Base-by-base conservation (phyloP, 1,140 invertebrate genomes). In the Scaptomyza graminum region DNA sequence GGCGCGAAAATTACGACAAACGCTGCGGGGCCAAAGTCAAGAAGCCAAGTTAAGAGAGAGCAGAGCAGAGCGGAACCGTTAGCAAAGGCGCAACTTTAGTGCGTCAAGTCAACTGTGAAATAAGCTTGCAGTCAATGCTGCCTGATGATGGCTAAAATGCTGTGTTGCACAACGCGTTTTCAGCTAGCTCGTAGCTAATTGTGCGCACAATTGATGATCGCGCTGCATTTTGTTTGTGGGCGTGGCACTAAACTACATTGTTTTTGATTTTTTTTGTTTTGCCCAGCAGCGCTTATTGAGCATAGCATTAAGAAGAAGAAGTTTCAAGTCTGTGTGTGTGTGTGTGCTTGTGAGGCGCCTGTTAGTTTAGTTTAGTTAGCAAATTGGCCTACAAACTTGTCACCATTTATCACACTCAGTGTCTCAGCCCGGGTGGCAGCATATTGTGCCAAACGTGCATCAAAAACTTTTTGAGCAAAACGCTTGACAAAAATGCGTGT, bases 371-470 rank as follows among this genome's bases (percentile, higher is more conserved):
- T 78, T 82, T 85, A 72, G 74, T 82, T 78, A 74, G 83, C 74
- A 87, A 87, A 87, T 87, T 87, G 82, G 82, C 82, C 82, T 87
- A 88, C 78, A 87, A 87, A 87, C 82, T 87, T 87, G 82, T 87
- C 83, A 73, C 78, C 83, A 87, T 87, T 87, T 87, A 87, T 87
- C 82, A 82, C 83, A 87, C 82, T 87, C 82, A 85, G 70, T 78
- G 82, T 87, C 82, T 6, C 7, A 34, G 31, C 6, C 8, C 18
- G 18, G 18, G 18, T 22, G 18, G 18, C 7, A 87, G 67, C 66
- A 75, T 69, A 59, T 74, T 76, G 49, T 39, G 47, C 50, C 51
- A 25, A 59, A 61, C 37, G 37, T 41, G 63, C 60, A 73, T 66
- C 67, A 61, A 64, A 84, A 76, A 69, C 47, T 87, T 81, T 75